Evolutionary conservation across 2,797 vertebrate species (phyloP).

Genomic region (Trematomus bernacchii): DNA sequence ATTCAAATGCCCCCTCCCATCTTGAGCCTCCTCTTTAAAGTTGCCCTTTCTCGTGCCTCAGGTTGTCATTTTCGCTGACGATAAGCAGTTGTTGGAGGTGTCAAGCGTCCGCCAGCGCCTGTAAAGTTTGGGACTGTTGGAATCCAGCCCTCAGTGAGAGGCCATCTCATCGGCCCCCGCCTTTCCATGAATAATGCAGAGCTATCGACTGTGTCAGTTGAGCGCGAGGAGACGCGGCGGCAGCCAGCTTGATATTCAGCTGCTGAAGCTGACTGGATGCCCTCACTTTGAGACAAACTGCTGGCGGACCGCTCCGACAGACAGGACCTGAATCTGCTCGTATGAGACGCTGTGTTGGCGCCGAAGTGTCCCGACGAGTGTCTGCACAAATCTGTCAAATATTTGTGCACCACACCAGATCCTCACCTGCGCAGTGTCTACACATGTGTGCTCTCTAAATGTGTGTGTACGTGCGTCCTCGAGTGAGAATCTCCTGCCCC

Average conservation of each 20-base stretch:
- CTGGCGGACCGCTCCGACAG: slow-evolving; percentile 74
- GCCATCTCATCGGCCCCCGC: slow-evolving; percentile 70
- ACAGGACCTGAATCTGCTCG: slow-evolving; percentile 71
- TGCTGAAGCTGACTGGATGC: slow-evolving; percentile 77
- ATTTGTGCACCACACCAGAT: slow-evolving; percentile 29
- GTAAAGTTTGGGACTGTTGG: slow-evolving; percentile 75
- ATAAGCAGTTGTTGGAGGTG: slow-evolving; percentile 78
- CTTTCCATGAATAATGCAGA: slow-evolving; percentile 83
- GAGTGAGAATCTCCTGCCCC: slow-evolving; percentile 75
- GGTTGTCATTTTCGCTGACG: slow-evolving; percentile 77
- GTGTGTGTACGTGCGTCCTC: slow-evolving; percentile 38
- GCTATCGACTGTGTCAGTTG: slow-evolving; percentile 82
- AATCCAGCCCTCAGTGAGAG: slow-evolving; percentile 77
- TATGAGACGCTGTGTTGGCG: slow-evolving; percentile 35
- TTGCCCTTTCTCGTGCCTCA: slow-evolving; percentile 37
- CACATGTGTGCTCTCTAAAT: not conserved
- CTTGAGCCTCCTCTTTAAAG: slow-evolving; percentile 11
- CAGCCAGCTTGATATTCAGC: slow-evolving; percentile 80
- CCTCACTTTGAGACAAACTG: slow-evolving; percentile 83
- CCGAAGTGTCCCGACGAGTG: slow-evolving; percentile 35
- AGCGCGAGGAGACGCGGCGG: slow-evolving; percentile 67
- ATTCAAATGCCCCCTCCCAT: slow-evolving; percentile 3
- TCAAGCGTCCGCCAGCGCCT: slow-evolving; percentile 64
- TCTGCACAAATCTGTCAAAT: slow-evolving; percentile 38
- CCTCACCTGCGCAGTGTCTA: not conserved